A percentile compares a stretch with the other conserved stretches of the same genome.
phyloP scores from a whole-genome alignment of 2,888 invertebrate species.

The Amphiduros pacificus region DNA sequence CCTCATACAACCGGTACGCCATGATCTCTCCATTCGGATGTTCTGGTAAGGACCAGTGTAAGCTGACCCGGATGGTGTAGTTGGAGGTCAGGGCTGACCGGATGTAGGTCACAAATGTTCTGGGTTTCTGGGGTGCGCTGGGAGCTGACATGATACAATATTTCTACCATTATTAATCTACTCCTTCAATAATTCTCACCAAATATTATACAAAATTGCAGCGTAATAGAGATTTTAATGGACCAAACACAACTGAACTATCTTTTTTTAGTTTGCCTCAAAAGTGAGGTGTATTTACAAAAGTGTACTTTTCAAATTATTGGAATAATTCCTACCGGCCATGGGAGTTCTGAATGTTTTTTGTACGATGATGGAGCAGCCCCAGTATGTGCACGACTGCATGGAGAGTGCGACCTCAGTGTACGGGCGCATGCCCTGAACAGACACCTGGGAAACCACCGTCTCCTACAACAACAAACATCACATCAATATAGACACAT shows the following conservation, averaged over 20 bases:
- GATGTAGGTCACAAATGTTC: slow-evolving; percentile 72
- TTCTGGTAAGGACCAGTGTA: slow-evolving; percentile 80
- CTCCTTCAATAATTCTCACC: no score
- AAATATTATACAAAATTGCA: no score
- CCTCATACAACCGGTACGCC: slow-evolving; percentile 68
- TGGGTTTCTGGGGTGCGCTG: slow-evolving; percentile 71
- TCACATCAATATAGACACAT: no score
- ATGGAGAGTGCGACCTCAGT: slow-evolving; percentile 74
- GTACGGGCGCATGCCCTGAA: slow-evolving; percentile 64
- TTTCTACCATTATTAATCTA: no score
- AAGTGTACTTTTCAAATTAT: no score
- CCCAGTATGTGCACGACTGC: slow-evolving; percentile 84
- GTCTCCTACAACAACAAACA: no score
- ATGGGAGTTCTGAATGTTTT: slow-evolving; percentile 75
- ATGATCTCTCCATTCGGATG: slow-evolving; percentile 75
- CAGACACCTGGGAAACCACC: no score
- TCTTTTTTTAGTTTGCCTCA: no score
- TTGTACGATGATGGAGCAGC: slow-evolving; percentile 64
- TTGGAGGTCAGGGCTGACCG: slow-evolving; percentile 39
- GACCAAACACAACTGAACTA: no score
- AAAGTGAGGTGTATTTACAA: no score
- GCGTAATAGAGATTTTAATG: no score
- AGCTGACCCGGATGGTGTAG: slow-evolving; percentile 64
- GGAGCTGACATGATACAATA: slow-evolving; percentile 64
- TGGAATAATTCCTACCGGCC: no score